These are phyloP conservation scores for Hypotaenidia okinawae DNA, from an alignment of 2,797 vertebrate genomes.

Conservation along the genomic window DNA sequence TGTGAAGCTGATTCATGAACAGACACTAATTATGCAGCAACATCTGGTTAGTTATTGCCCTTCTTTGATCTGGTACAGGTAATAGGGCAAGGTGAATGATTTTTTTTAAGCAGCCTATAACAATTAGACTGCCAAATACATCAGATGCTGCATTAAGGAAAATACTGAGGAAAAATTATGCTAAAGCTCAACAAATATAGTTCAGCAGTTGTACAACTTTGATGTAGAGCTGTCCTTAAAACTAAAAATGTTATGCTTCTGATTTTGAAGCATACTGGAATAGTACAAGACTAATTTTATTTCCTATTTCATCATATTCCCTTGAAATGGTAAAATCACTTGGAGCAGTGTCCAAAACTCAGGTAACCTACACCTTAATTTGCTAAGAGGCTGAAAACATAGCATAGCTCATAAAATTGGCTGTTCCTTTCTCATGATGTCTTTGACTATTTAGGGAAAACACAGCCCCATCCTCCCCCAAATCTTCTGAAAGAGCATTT, in stretches of 20 bases:
- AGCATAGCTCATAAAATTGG: background rate
- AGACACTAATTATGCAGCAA: background rate
- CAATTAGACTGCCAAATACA: background rate
- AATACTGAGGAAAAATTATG: background rate
- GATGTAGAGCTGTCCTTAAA: background rate
- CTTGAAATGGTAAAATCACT: background rate
- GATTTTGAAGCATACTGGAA: background rate
- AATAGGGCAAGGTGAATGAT: background rate
- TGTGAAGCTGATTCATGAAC: background rate
- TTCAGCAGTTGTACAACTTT: background rate
- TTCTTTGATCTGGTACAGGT: conserved; percentile 17
- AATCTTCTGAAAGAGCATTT: background rate
- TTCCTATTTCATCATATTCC: background rate
- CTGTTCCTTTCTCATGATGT: background rate
- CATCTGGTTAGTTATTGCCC: conserved; percentile 16
- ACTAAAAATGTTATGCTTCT: background rate
- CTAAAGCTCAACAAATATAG: background rate
- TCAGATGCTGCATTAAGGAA: background rate
- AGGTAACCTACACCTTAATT: background rate
- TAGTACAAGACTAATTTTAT: background rate
- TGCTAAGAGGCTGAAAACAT: background rate
- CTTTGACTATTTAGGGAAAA: background rate
- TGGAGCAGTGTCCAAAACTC: background rate
- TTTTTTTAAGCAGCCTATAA: background rate
- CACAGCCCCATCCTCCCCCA: background rate